Percentiles rank a stretch among this genome's conserved stretches.
Evolutionary conservation across 2,113 vertebrate species (phyloP).

Genomic region (Zosterops lateralis): DNA sequence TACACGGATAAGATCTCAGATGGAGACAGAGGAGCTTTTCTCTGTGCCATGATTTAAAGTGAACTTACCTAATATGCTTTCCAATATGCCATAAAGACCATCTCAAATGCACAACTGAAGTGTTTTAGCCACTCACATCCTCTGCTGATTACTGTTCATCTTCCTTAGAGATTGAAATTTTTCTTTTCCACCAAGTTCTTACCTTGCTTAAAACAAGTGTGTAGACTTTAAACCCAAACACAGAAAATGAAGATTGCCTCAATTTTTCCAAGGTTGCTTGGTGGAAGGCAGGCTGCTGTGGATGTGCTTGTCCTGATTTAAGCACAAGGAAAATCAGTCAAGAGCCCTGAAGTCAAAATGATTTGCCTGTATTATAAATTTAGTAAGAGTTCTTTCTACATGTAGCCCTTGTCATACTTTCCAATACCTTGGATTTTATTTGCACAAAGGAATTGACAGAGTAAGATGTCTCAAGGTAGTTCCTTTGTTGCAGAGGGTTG

Average conservation of each 20-base stretch:
- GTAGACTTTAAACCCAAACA: accelerated
- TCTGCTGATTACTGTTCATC: not conserved
- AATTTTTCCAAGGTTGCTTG: not conserved
- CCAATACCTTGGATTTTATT: not conserved
- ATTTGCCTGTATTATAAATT: not conserved
- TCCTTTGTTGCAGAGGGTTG: not conserved
- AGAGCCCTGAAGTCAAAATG: not conserved
- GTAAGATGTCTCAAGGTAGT: not conserved
- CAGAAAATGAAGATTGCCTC: not conserved
- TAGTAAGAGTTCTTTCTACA: not conserved
- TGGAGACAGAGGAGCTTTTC: not conserved
- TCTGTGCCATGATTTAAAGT: not conserved
- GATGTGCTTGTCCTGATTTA: not conserved
- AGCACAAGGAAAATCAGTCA: not conserved
- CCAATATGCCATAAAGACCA: too few relatives aligned
- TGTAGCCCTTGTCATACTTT: not conserved
- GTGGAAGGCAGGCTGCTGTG: not conserved
- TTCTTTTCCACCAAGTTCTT: not conserved
- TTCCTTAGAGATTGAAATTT: not conserved
- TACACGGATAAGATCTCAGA: not conserved
- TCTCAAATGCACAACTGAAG: not conserved
- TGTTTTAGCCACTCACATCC: not conserved
- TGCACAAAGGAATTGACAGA: not conserved
- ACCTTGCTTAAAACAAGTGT: not conserved
- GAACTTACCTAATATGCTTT: not conserved